A percentile compares a stretch with the other conserved stretches of the same genome.
Conservation (phyloP, 2,113 vertebrate genomes). For the Saccopteryx bilineata region DNA sequence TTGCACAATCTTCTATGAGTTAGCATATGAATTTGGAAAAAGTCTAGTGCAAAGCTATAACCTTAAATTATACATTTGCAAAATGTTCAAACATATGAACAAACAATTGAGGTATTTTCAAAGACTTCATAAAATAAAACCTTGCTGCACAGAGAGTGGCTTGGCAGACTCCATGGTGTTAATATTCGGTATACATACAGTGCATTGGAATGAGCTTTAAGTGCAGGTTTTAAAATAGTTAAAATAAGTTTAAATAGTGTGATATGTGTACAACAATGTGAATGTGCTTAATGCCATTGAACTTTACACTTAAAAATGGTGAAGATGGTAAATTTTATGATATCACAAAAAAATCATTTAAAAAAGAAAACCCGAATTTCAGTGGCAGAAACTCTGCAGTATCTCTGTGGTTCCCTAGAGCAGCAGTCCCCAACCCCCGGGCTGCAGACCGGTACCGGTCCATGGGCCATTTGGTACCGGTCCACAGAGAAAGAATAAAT, state of each 20-base stretch:
- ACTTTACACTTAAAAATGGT: constrained; percentile 20
- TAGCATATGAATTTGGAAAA: background rate
- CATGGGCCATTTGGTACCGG: too few species aligned
- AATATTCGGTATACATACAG: constrained; percentile 27
- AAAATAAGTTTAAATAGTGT: background rate
- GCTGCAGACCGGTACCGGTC: too few species aligned
- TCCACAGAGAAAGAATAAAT: too few species aligned
- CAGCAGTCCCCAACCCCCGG: too few species aligned
- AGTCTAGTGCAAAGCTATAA: background rate
- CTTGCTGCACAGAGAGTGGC: background rate
- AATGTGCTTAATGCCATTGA: background rate
- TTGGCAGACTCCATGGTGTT: background rate
- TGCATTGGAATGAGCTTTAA: constrained; percentile 4
- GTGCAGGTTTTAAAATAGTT: constrained; percentile 23
- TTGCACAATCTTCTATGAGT: background rate
- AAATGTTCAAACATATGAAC: background rate
- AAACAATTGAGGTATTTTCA: background rate
- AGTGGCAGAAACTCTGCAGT: constrained; percentile 14
- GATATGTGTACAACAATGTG: background rate
- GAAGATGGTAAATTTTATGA: constrained; percentile 31
- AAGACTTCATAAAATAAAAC: constrained; percentile 40
- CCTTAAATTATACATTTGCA: background rate
- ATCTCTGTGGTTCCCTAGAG: constrained; percentile 4
- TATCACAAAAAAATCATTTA: constrained; percentile 12
- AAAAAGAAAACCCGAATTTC: constrained; percentile 26